Evolutionary conservation across 2,797 vertebrate genomes (phyloP).

Genomic region (Loriculus beryllinus): DNA sequence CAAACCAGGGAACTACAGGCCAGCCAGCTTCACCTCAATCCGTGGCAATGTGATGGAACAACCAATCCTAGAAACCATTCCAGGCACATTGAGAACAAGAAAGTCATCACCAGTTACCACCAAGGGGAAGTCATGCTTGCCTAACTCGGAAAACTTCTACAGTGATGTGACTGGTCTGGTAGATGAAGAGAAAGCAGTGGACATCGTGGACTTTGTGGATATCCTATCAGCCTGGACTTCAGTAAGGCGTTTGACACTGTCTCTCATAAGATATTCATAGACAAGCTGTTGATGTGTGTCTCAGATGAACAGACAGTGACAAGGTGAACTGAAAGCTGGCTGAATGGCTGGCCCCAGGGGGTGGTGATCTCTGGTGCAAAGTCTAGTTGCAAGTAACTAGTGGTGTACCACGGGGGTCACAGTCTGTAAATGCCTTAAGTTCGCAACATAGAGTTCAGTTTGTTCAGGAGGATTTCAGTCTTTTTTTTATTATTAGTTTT

Average conservation of each 20-base stretch:
- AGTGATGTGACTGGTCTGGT: not conserved
- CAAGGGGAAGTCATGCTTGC: not conserved
- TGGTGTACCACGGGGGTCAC: not conserved
- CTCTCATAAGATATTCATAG: not conserved
- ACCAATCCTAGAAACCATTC: not conserved
- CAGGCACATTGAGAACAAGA: not conserved
- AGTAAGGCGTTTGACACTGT: not conserved
- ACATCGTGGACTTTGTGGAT: not conserved
- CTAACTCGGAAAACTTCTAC: not conserved
- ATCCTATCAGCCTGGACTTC: not conserved
- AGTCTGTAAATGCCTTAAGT: not conserved
- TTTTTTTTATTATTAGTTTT: not conserved
- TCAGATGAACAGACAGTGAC: not conserved
- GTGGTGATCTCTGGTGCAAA: not conserved
- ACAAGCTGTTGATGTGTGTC: not conserved
- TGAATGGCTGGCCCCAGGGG: not conserved
- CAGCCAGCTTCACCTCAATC: not conserved
- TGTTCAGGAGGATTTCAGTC: not conserved
- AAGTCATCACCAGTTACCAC: not conserved
- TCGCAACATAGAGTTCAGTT: not conserved
- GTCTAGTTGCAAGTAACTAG: not conserved
- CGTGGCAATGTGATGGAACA: not conserved
- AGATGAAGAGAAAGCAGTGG: not conserved
- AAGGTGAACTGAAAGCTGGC: not conserved
- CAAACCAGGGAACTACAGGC: not conserved